Percentiles rank a stretch among this genome's conserved stretches.
phyloP scores from a whole-genome alignment of 2,797 vertebrate species.

The Gambelia wislizenii region DNA sequence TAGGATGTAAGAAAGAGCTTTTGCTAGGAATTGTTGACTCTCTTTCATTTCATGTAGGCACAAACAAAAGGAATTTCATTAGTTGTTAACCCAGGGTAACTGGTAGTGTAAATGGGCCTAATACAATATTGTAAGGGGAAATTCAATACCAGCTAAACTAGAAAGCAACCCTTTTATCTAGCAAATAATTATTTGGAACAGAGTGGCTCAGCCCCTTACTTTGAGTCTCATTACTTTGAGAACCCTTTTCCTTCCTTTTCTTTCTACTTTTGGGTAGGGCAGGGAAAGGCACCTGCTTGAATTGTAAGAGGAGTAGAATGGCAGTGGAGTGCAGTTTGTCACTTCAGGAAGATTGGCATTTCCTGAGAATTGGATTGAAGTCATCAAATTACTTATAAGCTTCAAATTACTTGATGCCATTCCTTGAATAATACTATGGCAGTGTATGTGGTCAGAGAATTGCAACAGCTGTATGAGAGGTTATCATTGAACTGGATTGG shows the following conservation, averaged over 20 bases:
- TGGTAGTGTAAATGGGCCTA: not conserved
- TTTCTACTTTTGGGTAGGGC: not conserved
- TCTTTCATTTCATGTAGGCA: not conserved
- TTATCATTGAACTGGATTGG: not conserved
- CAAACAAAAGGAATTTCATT: not conserved
- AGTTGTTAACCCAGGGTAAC: not conserved
- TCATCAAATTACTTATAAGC: not conserved
- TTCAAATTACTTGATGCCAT: not conserved
- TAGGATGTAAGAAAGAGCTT: not conserved
- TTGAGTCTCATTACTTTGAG: not conserved
- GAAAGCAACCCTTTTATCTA: not conserved
- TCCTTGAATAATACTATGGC: not conserved
- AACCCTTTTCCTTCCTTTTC: not conserved
- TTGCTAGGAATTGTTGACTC: not conserved
- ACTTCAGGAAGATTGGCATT: not conserved
- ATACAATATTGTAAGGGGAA: not conserved
- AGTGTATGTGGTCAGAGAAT: not conserved
- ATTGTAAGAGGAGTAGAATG: not conserved
- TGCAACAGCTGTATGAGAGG: not conserved
- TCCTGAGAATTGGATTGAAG: constrained; percentile 2
- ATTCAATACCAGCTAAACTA: not conserved
- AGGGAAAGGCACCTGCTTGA: not conserved
- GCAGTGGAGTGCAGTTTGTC: not conserved
- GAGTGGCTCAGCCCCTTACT: not conserved
- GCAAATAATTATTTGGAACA: not conserved